Percentiles rank a stretch among this genome's conserved stretches.
Evolutionary conservation across 2,113 vertebrate genomes (phyloP).

Genomic region (Ariopsis seemanni): DNA sequence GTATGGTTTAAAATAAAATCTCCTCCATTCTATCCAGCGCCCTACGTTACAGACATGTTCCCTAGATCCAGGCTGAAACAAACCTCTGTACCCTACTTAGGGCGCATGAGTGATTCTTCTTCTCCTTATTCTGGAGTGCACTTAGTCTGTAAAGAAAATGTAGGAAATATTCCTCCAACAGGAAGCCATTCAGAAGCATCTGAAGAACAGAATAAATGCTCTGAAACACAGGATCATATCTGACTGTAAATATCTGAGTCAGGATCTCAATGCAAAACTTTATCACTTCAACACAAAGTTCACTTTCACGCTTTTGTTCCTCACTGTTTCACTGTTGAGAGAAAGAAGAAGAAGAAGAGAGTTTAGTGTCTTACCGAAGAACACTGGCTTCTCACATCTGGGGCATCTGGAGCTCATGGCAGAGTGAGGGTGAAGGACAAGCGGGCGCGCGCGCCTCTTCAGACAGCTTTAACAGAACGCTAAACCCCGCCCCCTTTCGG

Average conservation of each 20-base stretch:
- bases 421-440: not conserved
- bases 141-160: not conserved
- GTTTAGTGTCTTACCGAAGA: conserved; percentile 48
- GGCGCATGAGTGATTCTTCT: too few species aligned
- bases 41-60: too few species aligned
- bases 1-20: not conserved
- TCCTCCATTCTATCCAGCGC: not conserved
- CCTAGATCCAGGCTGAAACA: too few species aligned
- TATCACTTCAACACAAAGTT: not conserved
- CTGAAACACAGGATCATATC: not conserved
- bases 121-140: not conserved
- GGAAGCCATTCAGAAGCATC: not conserved
- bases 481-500: not conserved
- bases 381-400: conserved; percentile 52
- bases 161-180: not conserved
- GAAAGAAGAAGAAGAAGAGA: not conserved
- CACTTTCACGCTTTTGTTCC: not conserved
- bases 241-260: not conserved
- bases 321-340: not conserved
- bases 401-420: conserved; percentile 51
- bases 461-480: not conserved
- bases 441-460: not conserved
- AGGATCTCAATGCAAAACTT: not conserved
- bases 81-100: too few species aligned
- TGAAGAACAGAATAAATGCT: not conserved